phyloP scores from a whole-genome alignment of 2,888 invertebrate genomes.

The Aphidius colemani region DNA sequence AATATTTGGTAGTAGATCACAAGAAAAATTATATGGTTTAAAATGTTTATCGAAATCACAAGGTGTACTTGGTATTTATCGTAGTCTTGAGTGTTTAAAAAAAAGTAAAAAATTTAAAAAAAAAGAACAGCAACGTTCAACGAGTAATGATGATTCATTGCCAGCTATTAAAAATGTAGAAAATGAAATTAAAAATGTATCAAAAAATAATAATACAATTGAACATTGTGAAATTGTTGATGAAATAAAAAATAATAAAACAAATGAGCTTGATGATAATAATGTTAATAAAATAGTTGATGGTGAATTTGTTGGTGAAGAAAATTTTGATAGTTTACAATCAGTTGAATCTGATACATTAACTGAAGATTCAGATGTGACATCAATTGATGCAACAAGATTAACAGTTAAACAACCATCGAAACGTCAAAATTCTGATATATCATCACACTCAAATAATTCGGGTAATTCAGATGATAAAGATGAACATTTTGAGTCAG shows the following conservation, averaged over 20 bases:
- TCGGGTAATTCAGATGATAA: constrained; percentile 54
- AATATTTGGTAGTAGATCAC: constrained; percentile 55
- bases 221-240: constrained; percentile 23
- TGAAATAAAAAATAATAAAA: constrained; percentile 10
- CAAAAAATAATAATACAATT: constrained; percentile 2
- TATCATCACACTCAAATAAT: constrained; percentile 52
- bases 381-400: constrained; percentile 31
- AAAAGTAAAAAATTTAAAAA: constrained; percentile 43
- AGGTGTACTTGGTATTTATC: constrained; percentile 60
- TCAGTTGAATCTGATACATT: constrained; percentile 57
- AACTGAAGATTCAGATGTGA: constrained; percentile 56
- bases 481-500: constrained; percentile 55
- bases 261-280: neutral
- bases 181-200: constrained; percentile 9
- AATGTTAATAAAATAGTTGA: neutral
- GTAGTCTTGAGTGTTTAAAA: constrained; percentile 54
- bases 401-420: constrained; percentile 42
- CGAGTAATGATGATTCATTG: neutral
- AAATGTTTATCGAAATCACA: constrained; percentile 62
- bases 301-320: constrained; percentile 43
- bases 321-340: constrained; percentile 54
- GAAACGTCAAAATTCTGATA: constrained; percentile 51
- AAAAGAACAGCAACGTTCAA: constrained; percentile 43
- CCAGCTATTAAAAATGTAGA: neutral
- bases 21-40: constrained; percentile 62